These are phyloP conservation scores for Macroglossus sobrinus DNA, from an alignment of 2,113 vertebrate species.

Conservation along the genomic window DNA sequence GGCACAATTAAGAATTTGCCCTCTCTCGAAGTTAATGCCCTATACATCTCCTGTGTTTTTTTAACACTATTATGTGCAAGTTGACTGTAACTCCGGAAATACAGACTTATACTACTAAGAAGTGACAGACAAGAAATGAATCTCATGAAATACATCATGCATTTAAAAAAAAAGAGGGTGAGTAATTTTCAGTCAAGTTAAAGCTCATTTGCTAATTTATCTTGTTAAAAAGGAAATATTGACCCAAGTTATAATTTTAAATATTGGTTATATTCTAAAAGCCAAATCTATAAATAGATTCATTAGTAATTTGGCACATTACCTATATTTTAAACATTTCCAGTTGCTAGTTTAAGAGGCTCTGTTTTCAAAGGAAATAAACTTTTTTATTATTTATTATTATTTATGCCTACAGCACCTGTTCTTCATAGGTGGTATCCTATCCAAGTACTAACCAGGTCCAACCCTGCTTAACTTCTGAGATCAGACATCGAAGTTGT, in stretches of 20 bases:
- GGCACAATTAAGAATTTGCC: conserved; percentile 26
- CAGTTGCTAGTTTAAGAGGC: not conserved
- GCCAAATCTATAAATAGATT: conserved; percentile 10
- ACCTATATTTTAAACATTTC: conserved; percentile 41
- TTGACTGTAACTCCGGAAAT: conserved; percentile 5
- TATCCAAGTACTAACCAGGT: too few relatives aligned
- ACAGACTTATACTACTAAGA: not conserved
- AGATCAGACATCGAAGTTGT: too few relatives aligned
- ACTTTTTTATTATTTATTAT: too few relatives aligned
- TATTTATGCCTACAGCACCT: too few relatives aligned
- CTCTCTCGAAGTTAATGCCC: not conserved
- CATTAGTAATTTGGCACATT: conserved; percentile 26
- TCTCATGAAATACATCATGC: not conserved
- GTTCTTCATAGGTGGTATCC: too few relatives aligned
- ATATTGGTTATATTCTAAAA: conserved; percentile 29
- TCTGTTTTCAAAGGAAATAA: conserved; percentile 20
- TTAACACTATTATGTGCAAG: conserved; percentile 13
- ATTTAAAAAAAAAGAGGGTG: not conserved
- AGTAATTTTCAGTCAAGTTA: conserved; percentile 6
- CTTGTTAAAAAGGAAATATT: conserved; percentile 12
- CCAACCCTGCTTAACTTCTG: too few relatives aligned
- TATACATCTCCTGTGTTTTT: not conserved
- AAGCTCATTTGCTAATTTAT: conserved; percentile 33
- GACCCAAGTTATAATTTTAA: conserved; percentile 28
- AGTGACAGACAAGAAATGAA: conserved; percentile 38